phyloP scores from a whole-genome alignment of 2,113 vertebrate genomes.

The Cryptotis parvus region DNA sequence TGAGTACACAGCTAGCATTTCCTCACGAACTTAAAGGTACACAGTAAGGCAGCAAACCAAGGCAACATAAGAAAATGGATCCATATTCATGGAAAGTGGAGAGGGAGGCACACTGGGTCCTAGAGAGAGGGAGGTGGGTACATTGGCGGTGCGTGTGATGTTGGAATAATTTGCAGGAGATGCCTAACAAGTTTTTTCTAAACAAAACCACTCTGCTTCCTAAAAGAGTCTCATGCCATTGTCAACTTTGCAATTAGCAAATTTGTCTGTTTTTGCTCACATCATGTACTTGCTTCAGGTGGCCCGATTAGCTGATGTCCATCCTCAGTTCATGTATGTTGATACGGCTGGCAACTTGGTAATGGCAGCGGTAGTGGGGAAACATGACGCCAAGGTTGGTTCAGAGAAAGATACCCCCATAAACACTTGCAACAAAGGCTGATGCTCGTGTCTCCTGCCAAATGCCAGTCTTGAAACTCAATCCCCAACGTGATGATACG shows the following conservation, averaged over 20 bases:
- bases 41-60: background rate
- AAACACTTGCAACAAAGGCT: background rate
- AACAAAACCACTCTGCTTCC: background rate
- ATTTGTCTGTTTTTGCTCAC: background rate
- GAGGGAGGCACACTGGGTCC: too few relatives aligned
- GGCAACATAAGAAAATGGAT: background rate
- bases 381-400: background rate
- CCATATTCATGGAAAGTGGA: too few relatives aligned
- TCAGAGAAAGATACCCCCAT: background rate
- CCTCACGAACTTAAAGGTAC: too few relatives aligned
- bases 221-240: background rate
- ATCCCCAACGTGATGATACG: background rate
- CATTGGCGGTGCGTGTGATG: too few relatives aligned
- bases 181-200: background rate
- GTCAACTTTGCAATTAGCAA: background rate
- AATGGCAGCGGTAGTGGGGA: background rate
- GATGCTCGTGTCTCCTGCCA: background rate
- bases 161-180: too few relatives aligned
- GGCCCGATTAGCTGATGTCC: background rate
- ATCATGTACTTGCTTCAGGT: background rate
- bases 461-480: background rate
- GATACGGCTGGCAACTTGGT: background rate
- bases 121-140: too few relatives aligned
- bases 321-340: background rate
- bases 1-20: too few relatives aligned